phyloP scores from a whole-genome alignment of 30 jellyfish, hydroid and myxozoan species.

The Aurelia aurita complex sp. Pacific region DNA sequence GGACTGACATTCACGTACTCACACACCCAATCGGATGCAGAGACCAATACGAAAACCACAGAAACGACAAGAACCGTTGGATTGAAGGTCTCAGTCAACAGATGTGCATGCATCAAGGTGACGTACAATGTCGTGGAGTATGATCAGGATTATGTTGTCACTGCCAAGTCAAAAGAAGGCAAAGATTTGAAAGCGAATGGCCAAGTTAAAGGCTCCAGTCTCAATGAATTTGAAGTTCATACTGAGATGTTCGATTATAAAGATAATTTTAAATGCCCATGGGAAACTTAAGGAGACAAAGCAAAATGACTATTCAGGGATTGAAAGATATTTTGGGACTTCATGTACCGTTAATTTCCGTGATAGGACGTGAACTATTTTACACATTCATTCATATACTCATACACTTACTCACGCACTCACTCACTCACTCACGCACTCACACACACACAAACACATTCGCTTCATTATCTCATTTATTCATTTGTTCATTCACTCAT shows the following conservation, averaged over 20 bases:
- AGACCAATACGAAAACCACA: neutral
- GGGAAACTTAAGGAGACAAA: too few relatives aligned
- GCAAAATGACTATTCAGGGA: too few relatives aligned
- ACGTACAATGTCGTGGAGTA: constrained; percentile 11
- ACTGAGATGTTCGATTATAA: constrained; percentile 1
- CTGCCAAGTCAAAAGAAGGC: constrained; percentile 33
- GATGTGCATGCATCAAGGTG: constrained; percentile 31
- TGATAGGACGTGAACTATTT: too few relatives aligned
- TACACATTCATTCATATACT: too few relatives aligned
- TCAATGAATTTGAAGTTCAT: constrained; percentile 8
- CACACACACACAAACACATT: too few relatives aligned
- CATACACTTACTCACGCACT: too few relatives aligned
- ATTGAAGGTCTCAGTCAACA: constrained; percentile 13
- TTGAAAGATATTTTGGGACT: too few relatives aligned
- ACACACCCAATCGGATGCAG: constrained; percentile 12
- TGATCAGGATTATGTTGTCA: neutral
- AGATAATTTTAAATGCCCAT: constrained; percentile 28
- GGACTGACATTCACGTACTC: constrained; percentile 24
- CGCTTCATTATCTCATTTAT: too few relatives aligned
- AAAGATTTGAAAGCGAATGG: constrained; percentile 15
- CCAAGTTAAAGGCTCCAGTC: constrained; percentile 4
- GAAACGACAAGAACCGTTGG: neutral
- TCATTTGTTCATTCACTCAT: too few relatives aligned
- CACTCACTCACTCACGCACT: too few relatives aligned
- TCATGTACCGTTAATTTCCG: too few relatives aligned